phyloP scores from a whole-genome alignment of 2,797 vertebrate genomes.

The Notamacropus eugenii region DNA sequence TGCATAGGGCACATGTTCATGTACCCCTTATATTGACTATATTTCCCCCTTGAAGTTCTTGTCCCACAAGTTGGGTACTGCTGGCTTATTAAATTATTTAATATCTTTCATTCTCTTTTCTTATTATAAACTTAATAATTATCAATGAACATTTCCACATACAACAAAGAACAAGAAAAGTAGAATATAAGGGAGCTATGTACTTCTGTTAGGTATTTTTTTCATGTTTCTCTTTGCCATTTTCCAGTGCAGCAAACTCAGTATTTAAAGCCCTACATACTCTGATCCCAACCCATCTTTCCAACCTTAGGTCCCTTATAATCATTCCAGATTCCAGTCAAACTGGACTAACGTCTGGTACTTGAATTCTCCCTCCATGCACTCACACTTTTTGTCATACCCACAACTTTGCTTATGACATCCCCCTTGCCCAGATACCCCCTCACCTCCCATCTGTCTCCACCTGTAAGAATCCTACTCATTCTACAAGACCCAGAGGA shows the following conservation, averaged over 20 bases:
- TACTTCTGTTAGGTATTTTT: background rate
- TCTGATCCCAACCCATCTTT: background rate
- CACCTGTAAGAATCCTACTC: background rate
- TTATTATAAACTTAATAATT: background rate
- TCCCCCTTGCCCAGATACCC: background rate
- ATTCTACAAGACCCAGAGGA: background rate
- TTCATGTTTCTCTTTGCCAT: background rate
- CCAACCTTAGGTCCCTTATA: background rate
- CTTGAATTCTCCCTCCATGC: background rate
- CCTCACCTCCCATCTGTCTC: background rate
- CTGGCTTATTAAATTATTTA: background rate
- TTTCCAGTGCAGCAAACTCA: background rate
- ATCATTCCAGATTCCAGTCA: background rate
- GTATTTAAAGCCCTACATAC: background rate
- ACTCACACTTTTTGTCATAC: background rate
- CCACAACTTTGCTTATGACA: background rate
- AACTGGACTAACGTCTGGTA: background rate
- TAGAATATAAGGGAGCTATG: background rate
- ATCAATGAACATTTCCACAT: background rate
- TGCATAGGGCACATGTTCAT: background rate
- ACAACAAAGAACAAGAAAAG: background rate
- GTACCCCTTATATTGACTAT: background rate
- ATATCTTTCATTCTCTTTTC: background rate
- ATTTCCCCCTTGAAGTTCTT: background rate
- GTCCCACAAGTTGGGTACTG: background rate